Evolutionary conservation across 37 sponge, comb jelly and placozoan genomes (phyloP), one percentile per base, ranked within the genome.

Genomic region (Diacarnus erythraeanus): DNA sequence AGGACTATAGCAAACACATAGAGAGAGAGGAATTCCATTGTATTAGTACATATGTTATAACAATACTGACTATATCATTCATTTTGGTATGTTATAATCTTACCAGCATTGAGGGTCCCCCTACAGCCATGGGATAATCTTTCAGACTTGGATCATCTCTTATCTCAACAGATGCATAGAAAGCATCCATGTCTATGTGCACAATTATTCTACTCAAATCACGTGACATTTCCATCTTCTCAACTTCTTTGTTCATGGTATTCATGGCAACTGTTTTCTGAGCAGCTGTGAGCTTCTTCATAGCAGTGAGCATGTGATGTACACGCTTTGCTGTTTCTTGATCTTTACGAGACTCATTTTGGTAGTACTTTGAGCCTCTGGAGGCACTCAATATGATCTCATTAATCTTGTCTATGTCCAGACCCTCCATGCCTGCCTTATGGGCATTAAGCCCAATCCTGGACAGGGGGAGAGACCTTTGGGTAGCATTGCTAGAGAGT

Each of bases 101-200:
- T 69, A 96, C 94, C 84, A 93, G 65, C 99, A 98, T 98, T 33
- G 83, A 72, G 30, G 57, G 69, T 21, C 96, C 77, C 20, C 96
- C 99, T 2, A 98, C 99, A 15, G 99, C 96, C 94, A 98, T 93
- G 20, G 99, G 96, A 0, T 88, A 78, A 47, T 90, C 89, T 27
- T 59, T 66, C 72, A 95, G 75, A 26, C 34, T 33, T 10, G 99
- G 96, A 31, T 95, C 71, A 63, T 98, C 93, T 61, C 92, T 90
- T 86, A 95, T 98, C 43, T 98, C 99, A 5, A 98, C 96, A 42
- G 99, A 89, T 2, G 99, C 99, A 78, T 95, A 98, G 76, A 98
- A 98, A 21, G 96, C 96, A 80, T 98, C 99, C 99, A 98, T 98
- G 82, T 98, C 99, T 33, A 95, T 78, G 57, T 98, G 99, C 51